A percentile compares a stretch with the other conserved stretches of the same genome.
Evolutionary conservation across 2,888 invertebrate genomes (phyloP).

Genomic region (Tenthredo distinguenda): DNA sequence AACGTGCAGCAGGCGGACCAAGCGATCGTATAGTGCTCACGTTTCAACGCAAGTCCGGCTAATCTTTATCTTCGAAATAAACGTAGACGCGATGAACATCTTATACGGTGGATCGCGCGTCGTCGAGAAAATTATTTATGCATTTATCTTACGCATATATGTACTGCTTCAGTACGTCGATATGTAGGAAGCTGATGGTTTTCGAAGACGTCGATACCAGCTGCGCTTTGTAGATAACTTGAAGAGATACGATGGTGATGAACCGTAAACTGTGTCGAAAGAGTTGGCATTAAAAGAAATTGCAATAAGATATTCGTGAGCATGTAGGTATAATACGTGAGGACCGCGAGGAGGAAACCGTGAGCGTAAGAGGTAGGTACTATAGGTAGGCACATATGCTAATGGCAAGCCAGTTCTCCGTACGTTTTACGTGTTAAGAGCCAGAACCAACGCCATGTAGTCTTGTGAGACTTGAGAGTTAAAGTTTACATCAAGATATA

Average conservation of each 20-base stretch:
- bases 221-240: neutral
- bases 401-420: slow-evolving; percentile 13
- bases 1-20: neutral
- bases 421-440: slow-evolving; percentile 27
- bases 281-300: slow-evolving; percentile 30
- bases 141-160: neutral
- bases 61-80: neutral
- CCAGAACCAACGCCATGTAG: slow-evolving; percentile 22
- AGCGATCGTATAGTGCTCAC: neutral
- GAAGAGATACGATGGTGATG: slow-evolving; percentile 36
- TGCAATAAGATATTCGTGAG: slow-evolving; percentile 28
- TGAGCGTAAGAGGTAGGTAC: slow-evolving; percentile 1
- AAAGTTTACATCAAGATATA: slow-evolving; percentile 33
- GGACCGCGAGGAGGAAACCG: neutral
- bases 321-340: neutral
- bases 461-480: slow-evolving; percentile 30
- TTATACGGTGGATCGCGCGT: neutral
- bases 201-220: slow-evolving; percentile 22
- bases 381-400: slow-evolving; percentile 23
- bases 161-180: neutral
- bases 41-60: neutral
- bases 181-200: slow-evolving; percentile 16
- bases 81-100: neutral
- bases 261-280: slow-evolving; percentile 40
- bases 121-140: slow-evolving; percentile 9